These are phyloP conservation scores for Rhimphoctona megacephalus DNA, from an alignment of 2,888 invertebrate species.

Conservation along the genomic window DNA sequence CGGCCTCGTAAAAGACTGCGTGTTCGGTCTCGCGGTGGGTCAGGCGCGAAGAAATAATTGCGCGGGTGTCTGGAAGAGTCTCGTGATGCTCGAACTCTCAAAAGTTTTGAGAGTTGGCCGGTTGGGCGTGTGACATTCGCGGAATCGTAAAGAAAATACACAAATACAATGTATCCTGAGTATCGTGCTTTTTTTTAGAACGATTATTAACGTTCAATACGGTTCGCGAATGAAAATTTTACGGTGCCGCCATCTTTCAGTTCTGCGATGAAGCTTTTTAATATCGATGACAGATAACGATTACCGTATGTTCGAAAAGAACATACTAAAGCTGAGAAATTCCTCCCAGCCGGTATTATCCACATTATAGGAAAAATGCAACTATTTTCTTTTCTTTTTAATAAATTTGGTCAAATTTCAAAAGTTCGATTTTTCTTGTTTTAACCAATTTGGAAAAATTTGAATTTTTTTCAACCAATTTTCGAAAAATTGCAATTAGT, in stretches of 20 bases:
- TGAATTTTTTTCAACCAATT: not conserved
- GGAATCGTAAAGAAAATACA: not conserved
- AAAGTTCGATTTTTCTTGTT: no score
- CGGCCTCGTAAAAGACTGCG: slow-evolving; percentile 16
- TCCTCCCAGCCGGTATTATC: not conserved
- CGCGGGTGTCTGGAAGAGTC: slow-evolving; percentile 19
- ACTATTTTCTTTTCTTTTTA: no score
- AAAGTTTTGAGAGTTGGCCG: not conserved
- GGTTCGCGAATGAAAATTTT: not conserved
- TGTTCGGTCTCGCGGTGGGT: slow-evolving; percentile 33
- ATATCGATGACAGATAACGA: not conserved
- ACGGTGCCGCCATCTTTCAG: not conserved
- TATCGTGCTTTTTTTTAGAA: not conserved
- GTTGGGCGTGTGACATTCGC: not conserved
- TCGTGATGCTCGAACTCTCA: slow-evolving; percentile 31
- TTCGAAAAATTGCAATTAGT: no score
- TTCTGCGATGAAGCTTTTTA: not conserved
- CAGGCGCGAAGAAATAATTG: not conserved
- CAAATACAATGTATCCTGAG: not conserved
- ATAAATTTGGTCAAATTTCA: no score
- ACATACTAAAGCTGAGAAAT: not conserved
- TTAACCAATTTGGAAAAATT: not conserved
- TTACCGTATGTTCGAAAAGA: not conserved
- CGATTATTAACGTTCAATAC: not conserved
- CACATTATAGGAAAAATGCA: not conserved